These are phyloP conservation scores for Bhutanitis thaidina DNA, from an alignment of 2,888 invertebrate genomes.

Conservation along the genomic window DNA sequence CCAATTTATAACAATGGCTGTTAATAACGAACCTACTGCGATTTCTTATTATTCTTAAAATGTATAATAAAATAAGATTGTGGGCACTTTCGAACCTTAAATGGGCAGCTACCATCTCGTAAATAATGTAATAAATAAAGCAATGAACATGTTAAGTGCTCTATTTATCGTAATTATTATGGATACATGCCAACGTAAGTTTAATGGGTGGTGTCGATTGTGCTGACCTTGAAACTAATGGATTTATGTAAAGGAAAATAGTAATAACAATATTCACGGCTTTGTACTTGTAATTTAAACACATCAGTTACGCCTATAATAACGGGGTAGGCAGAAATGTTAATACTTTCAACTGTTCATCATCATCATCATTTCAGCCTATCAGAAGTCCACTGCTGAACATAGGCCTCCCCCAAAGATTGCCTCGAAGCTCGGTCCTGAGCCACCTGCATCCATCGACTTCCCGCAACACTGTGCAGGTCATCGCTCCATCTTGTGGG, in stretches of 20 bases:
- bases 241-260: neutral
- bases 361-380: no score
- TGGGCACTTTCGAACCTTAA: neutral
- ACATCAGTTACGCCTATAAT: no score
- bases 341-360: no score
- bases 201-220: neutral
- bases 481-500: no score
- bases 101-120: neutral
- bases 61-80: constrained; percentile 1
- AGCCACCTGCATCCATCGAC: no score
- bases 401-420: no score
- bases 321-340: no score
- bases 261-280: neutral
- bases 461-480: no score
- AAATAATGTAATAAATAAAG: constrained; percentile 3
- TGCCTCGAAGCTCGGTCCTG: no score
- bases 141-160: constrained; percentile 8
- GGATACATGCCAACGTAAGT: neutral
- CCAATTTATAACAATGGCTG: neutral
- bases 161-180: neutral
- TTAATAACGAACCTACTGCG: neutral
- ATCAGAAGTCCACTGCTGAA: no score
- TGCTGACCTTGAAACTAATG: neutral
- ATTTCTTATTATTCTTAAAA: neutral
- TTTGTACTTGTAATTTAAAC: no score